Conservation (phyloP, 2,797 vertebrate genomes). For the Micromesistius poutassou region DNA sequence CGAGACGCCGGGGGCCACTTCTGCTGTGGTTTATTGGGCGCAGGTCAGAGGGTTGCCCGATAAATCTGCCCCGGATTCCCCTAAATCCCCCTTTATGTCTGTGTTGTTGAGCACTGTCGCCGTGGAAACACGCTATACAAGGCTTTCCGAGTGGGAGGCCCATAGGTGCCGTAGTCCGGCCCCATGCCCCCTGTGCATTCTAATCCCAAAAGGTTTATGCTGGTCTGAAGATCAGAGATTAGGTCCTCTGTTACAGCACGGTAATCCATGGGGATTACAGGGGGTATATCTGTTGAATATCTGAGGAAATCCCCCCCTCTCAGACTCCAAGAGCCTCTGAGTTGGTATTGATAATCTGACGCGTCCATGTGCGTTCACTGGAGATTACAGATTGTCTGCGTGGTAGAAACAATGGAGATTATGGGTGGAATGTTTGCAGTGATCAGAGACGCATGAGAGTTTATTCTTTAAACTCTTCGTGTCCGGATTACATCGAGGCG, state of each 20-base stretch:
- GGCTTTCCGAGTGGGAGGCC: conserved; percentile 46
- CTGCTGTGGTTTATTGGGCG: conserved; percentile 22
- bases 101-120: conserved; percentile 24
- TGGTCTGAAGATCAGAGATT: conserved; percentile 65
- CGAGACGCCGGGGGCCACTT: conserved; percentile 17
- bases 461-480: too few species aligned
- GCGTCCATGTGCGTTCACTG: conserved; percentile 48
- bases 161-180: conserved; percentile 35
- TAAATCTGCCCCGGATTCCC: conserved; percentile 39
- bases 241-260: conserved; percentile 50
- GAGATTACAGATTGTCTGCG: conserved; percentile 5
- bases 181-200: too few species aligned
- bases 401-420: too few species aligned
- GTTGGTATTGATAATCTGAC: conserved; percentile 41
- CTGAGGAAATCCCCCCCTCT: conserved; percentile 60
- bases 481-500: too few species aligned
- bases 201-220: conserved; percentile 48
- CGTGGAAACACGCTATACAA: conserved; percentile 23
- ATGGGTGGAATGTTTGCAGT: too few species aligned
- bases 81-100: conserved; percentile 49
- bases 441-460: too few species aligned
- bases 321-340: conserved; percentile 48
- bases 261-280: conserved; percentile 65
- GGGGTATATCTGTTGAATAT: conserved; percentile 61
- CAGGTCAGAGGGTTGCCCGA: conserved; percentile 26